Evolutionary conservation across 2,797 vertebrate genomes (phyloP), one percentile per base, ranked within the genome.

Genomic region (Petrocephalus sullivani): DNA sequence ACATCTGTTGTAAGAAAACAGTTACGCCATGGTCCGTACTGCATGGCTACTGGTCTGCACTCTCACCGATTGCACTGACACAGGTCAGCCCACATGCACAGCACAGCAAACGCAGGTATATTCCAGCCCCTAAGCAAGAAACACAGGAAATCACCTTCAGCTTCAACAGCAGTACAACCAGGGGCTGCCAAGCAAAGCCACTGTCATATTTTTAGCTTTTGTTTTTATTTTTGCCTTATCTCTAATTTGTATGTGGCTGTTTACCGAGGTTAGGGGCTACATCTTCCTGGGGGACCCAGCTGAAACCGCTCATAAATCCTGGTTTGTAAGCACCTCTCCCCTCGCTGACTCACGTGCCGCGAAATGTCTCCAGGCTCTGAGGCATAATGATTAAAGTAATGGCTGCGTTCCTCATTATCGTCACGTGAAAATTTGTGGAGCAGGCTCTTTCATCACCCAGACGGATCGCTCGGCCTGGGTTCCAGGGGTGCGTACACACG

Each of bases 351-450:
- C 46, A 8, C 78, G 41, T 4, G 71, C 78, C 9, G 78, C 37
- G 21, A 83, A 83, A 46, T 78, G 37, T 78, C 78, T 53, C 46
- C 78, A 3, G 78, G 78, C 41, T 21, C 78, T 21, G 71, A 78
- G 37, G n/a, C 41, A 83, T 83, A 83, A n/a, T 46, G 9, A 83
- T 83, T 83, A 53, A 83, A 83, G 78, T 53, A 51, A 83, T 49
- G 78, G 49, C 49, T 53, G 49, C 23, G 86, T 51, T 28, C 16
- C 84, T 37, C 53, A 57, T 37, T 85, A 57, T 19, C 14, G 9
- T 85, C 84, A 37, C 54, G 28, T 57, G 53, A 3, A 28, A 54
- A 33, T 57, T 57, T 85, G 23, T 8, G 14, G 54, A 57, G 54
- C 54, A 1, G 12, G 51, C 84, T 58, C 83, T 57, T 57, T 58